Evolutionary conservation across 2,113 vertebrate genomes (phyloP).

Genomic region (Isichthys henryi): DNA sequence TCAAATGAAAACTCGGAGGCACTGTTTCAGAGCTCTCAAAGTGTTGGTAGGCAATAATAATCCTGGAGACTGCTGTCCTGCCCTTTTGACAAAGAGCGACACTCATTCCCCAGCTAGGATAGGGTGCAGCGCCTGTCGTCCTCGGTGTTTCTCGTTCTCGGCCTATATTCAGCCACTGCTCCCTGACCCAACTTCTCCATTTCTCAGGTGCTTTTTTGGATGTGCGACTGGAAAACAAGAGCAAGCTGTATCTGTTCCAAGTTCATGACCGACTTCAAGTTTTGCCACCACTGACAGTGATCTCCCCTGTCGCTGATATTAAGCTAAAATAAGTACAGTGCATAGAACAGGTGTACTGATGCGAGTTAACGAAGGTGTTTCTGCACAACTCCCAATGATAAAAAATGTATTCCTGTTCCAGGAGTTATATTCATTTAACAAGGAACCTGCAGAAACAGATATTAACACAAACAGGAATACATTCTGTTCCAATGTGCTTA

Average conservation of each 20-base stretch:
- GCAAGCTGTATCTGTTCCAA: background rate
- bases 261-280: background rate
- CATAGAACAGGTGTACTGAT: background rate
- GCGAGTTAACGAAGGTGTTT: background rate
- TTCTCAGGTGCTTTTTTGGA: background rate
- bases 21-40: background rate
- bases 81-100: background rate
- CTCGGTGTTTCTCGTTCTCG: background rate
- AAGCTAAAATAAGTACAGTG: background rate
- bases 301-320: background rate
- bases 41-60: background rate
- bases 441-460: background rate
- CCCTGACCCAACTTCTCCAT: background rate
- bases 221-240: constrained; percentile 14
- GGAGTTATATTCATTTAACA: background rate
- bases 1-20: background rate
- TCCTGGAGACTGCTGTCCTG: background rate
- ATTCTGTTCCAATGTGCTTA: background rate
- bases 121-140: too few relatives aligned
- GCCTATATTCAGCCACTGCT: background rate
- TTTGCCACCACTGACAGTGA: background rate
- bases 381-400: background rate
- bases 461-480: background rate
- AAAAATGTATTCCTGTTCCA: background rate
- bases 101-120: background rate